phyloP scores from a whole-genome alignment of 1,140 invertebrate genomes.

The Drosophila tristis region DNA sequence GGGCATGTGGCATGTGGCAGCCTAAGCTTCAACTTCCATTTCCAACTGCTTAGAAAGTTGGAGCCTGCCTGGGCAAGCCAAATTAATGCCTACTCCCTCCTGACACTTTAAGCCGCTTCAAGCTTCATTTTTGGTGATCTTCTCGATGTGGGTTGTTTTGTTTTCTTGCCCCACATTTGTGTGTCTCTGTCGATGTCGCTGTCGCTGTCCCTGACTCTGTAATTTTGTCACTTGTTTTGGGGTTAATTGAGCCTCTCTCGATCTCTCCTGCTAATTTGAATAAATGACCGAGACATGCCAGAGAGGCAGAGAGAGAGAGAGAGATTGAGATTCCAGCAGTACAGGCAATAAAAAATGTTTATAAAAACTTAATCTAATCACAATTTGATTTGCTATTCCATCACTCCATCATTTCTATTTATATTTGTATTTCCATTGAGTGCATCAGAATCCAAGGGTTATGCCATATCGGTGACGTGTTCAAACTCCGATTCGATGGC shows the following conservation, averaged over 20 bases:
- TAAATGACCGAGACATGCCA: slow-evolving; percentile 51
- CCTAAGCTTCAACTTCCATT: slow-evolving; percentile 34
- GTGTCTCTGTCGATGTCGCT: slow-evolving; percentile 14
- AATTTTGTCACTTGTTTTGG: slow-evolving; percentile 67
- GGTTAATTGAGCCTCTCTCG: slow-evolving; percentile 65
- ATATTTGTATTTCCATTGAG: slow-evolving; percentile 64
- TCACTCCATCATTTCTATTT: slow-evolving; percentile 67
- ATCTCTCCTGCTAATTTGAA: slow-evolving; percentile 58
- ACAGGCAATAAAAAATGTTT: slow-evolving; percentile 22
- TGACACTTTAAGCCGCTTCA: slow-evolving; percentile 35
- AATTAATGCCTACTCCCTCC: too few species aligned
- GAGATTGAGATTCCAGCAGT: slow-evolving; percentile 9
- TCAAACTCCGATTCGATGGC: slow-evolving; percentile 47
- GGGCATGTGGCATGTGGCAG: slow-evolving; percentile 12
- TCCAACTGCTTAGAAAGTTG: slow-evolving; percentile 57
- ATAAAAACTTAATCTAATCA: slow-evolving; percentile 68
- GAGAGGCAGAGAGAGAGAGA: slow-evolving; percentile 2
- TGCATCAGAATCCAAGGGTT: slow-evolving; percentile 41
- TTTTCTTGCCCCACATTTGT: slow-evolving; percentile 43
- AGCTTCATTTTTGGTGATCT: slow-evolving; percentile 34
- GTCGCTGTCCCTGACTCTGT: slow-evolving; percentile 41
- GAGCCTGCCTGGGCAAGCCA: slow-evolving; percentile 3
- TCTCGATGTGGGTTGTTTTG: slow-evolving; percentile 40
- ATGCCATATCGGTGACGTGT: slow-evolving; percentile 53
- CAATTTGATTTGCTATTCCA: slow-evolving; percentile 36